Conservation (phyloP, 2,888 invertebrate genomes). For the Pyrocoelia pectoralis region DNA sequence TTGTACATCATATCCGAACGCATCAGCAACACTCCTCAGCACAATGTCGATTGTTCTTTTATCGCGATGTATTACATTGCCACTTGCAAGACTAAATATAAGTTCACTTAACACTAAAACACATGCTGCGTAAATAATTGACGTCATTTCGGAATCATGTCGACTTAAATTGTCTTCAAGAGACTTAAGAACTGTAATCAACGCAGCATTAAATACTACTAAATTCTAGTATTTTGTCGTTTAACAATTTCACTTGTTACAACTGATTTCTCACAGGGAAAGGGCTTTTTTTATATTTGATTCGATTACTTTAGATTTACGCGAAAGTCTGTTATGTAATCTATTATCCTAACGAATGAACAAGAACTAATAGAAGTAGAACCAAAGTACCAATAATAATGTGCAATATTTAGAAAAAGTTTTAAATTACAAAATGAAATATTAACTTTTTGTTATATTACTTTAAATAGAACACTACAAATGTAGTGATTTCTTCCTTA, state of each 20-base stretch:
- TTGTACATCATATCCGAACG: slow-evolving; percentile 57
- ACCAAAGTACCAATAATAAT: slow-evolving; percentile 9
- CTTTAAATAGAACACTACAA: not conserved
- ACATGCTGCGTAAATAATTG: slow-evolving; percentile 10
- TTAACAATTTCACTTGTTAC: slow-evolving; percentile 50
- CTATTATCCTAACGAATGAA: slow-evolving; percentile 49
- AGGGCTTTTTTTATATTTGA: slow-evolving; percentile 49
- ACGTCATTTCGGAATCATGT: slow-evolving; percentile 19
- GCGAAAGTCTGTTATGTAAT: slow-evolving; percentile 53
- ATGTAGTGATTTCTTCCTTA: not conserved
- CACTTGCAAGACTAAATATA: not conserved
- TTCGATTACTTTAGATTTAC: slow-evolving; percentile 50
- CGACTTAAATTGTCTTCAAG: slow-evolving; percentile 10
- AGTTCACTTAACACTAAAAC: slow-evolving; percentile 14
- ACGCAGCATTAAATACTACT: slow-evolving; percentile 47
- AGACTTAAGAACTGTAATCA: slow-evolving; percentile 36
- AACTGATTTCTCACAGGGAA: slow-evolving; percentile 52
- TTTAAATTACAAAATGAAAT: slow-evolving; percentile 2
- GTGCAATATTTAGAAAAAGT: not conserved
- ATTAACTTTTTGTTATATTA: not conserved
- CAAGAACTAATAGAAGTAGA: slow-evolving; percentile 28
- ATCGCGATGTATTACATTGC: slow-evolving; percentile 36
- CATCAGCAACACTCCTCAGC: slow-evolving; percentile 55
- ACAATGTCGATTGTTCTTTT: slow-evolving; percentile 57
- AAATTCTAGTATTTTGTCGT: slow-evolving; percentile 41